Conservation (phyloP, 1,140 invertebrate genomes). For the Oryzaephilus surinamensis region DNA sequence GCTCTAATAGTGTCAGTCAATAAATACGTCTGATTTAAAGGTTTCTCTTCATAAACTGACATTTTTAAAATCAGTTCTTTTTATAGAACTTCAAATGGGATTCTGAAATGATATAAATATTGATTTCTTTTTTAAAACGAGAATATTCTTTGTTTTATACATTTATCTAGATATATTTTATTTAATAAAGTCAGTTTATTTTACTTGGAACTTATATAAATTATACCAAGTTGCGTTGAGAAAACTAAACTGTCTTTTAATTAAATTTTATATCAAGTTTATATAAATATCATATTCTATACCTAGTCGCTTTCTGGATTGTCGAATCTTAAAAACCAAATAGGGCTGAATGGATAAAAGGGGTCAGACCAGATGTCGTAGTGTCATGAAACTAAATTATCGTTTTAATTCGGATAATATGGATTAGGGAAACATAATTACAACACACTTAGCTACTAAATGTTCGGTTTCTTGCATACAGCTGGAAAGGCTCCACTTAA, state of each 20-base stretch:
- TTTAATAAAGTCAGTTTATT: too few species aligned
- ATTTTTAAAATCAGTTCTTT: not conserved
- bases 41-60: not conserved
- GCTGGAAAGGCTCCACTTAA: slow-evolving; percentile 8
- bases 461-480: slow-evolving; percentile 15
- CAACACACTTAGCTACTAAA: slow-evolving; percentile 14
- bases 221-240: slow-evolving; percentile 3
- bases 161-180: slow-evolving; percentile 1
- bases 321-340: not conserved
- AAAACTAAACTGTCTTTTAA: slow-evolving; percentile 9
- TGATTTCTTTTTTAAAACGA: not conserved
- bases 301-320: not conserved
- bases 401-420: slow-evolving; percentile 20
- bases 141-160: not conserved
- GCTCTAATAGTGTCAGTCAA: too few species aligned
- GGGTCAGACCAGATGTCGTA: slow-evolving; percentile 12
- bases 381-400: slow-evolving; percentile 20
- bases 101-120: not conserved
- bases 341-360: too few species aligned
- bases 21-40: not conserved
- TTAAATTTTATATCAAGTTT: slow-evolving; percentile 11
- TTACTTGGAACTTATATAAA: slow-evolving; percentile 4
- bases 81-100: slow-evolving; percentile 1
- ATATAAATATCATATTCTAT: slow-evolving; percentile 6
- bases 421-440: slow-evolving; percentile 17